Evolutionary conservation across 2,113 vertebrate genomes (phyloP).

Genomic region (Elephantulus edwardii): DNA sequence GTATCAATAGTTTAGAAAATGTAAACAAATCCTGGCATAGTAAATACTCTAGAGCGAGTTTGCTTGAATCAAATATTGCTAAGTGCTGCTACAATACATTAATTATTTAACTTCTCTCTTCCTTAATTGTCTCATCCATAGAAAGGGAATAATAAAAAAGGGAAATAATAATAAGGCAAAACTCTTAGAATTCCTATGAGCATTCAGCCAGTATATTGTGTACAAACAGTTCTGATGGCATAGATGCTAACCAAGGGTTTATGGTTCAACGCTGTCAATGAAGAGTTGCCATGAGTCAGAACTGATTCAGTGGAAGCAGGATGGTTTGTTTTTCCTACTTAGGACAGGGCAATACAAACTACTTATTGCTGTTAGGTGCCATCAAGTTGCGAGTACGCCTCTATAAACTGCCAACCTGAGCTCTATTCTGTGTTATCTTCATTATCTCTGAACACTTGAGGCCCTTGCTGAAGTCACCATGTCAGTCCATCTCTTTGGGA

Average conservation of each 20-base stretch:
- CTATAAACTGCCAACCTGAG: no score
- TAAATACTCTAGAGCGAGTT: background rate
- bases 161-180: background rate
- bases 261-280: no score
- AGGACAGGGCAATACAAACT: no score
- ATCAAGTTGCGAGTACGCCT: no score
- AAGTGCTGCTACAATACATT: background rate
- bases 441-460: no score
- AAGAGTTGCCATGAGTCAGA: background rate
- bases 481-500: no score
- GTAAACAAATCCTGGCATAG: background rate
- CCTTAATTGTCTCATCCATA: background rate
- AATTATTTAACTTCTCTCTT: background rate
- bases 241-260: no score
- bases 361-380: no score
- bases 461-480: no score
- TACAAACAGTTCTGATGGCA: background rate
- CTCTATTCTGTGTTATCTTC: no score
- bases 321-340: background rate
- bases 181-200: background rate
- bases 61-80: background rate
- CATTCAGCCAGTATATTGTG: background rate
- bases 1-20: background rate
- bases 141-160: background rate
- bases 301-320: background rate